Conservation (phyloP, 2,113 vertebrate species). For the Rhinolophus sinicus region DNA sequence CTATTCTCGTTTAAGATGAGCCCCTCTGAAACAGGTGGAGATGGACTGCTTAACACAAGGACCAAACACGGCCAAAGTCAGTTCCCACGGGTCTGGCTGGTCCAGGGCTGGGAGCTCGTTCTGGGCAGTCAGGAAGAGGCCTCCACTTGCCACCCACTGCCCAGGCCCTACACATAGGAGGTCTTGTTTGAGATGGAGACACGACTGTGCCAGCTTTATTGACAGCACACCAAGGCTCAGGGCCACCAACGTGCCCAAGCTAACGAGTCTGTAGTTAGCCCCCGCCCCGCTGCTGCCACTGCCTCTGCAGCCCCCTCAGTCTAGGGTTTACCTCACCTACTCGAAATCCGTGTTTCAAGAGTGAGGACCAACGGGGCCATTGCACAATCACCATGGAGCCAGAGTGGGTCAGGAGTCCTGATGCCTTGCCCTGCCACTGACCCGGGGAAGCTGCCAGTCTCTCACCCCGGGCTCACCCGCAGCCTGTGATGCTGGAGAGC, state of each 20-base stretch:
- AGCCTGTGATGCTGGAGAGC: neutral
- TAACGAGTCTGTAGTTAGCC: rapidly evolving
- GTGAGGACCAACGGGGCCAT: rapidly evolving
- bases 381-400: neutral
- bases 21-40: constrained; percentile 88
- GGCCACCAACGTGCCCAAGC: neutral
- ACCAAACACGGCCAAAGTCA: neutral
- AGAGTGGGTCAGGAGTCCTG: neutral
- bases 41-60: neutral
- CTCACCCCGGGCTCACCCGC: neutral
- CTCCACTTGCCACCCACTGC: too few relatives aligned
- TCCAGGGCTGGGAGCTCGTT: neutral
- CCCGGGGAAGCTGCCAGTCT: neutral
- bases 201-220: rapidly evolving
- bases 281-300: neutral
- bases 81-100: rapidly evolving
- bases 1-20: constrained; percentile 84
- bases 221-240: neutral
- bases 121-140: too few relatives aligned
- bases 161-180: rapidly evolving
- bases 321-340: neutral
- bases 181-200: neutral
- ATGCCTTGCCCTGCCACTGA: neutral
- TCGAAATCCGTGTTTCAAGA: neutral
- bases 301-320: neutral